Evolutionary conservation across 2,888 invertebrate genomes (phyloP), one percentile per base, ranked within the genome.

Genomic region (Trypoxylon attenuatum): DNA sequence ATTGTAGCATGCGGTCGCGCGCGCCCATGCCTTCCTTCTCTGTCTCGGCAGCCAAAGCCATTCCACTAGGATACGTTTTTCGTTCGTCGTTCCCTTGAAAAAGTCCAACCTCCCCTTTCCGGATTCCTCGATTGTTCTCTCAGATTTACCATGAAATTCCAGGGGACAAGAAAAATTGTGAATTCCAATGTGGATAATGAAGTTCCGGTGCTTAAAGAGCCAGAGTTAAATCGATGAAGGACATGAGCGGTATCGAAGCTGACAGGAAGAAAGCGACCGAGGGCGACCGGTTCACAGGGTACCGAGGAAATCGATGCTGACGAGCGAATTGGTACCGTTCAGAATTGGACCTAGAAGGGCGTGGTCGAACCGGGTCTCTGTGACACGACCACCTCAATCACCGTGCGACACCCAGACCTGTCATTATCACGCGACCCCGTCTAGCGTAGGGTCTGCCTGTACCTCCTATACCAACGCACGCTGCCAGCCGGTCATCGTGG

Each of bases 341-440:
- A n/a, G n/a, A n/a, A n/a, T n/a, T n/a, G n/a, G 72, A 71, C 73
- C 59, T 71, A n/a, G 69, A 69, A 76, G 82, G 83, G 83, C 83
- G 83, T 82, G 82, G 84, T 77, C 78, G 78, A 81, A 80, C 71
- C 77, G 76, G 78, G 80, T 81, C 80, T 82, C 78, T 81, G 82
- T 84, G 84, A 84, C 84, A 83, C 78, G 77, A 76, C 72, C 80
- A 81, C 82, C 82, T 84, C 82, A 82, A 85, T 84, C 85, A 85
- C 82, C 73, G 75, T 76, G 76, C 78, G 80, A 83, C 83, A 81
- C 84, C 82, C 77, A 80, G 79, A 80, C 82, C 87, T 84, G 84
- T 85, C 85, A 85, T 86, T 86, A 86, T 86, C 87, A 86, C 86
- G 82, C 85, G 82, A 82, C 82, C 79, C 81, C 77, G 81, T 80